Percentiles rank a stretch among this genome's conserved stretches.
phyloP scores from a whole-genome alignment of 2,888 invertebrate species.

The Pristionchus maxplancki region DNA sequence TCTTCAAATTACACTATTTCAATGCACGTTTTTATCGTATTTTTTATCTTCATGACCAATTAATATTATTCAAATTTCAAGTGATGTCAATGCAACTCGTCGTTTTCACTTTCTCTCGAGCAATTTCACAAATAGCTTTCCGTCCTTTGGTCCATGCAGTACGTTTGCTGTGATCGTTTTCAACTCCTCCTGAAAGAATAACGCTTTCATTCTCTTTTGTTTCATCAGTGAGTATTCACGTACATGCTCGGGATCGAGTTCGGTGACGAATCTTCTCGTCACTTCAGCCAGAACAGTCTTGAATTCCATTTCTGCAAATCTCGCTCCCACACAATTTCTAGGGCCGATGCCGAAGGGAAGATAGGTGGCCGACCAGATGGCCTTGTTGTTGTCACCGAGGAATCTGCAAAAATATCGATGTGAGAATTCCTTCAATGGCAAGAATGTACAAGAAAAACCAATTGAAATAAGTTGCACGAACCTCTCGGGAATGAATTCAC shows the following conservation, averaged over 20 bases:
- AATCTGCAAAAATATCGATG: constrained; percentile 1
- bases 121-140: not conserved
- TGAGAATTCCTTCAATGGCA: too few species aligned
- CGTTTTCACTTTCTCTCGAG: not conserved
- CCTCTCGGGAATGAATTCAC: constrained; percentile 36
- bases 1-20: too few species aligned
- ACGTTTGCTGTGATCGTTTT: constrained; percentile 21
- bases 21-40: too few species aligned
- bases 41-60: too few species aligned
- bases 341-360: constrained; percentile 51
- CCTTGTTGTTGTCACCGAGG: constrained; percentile 37
- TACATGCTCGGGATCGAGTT: constrained; percentile 32
- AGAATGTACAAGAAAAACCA: not conserved
- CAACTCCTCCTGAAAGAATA: not conserved
- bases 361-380: not conserved
- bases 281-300: constrained; percentile 49
- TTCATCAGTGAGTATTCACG: too few species aligned
- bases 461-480: not conserved
- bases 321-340: constrained; percentile 49
- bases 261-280: constrained; percentile 2
- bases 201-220: not conserved
- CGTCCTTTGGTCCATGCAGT: not conserved
- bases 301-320: constrained; percentile 52
- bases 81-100: too few species aligned
- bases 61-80: too few species aligned